Evolutionary conservation across 2,888 invertebrate species (phyloP).

Genomic region (Lithodes maja): DNA sequence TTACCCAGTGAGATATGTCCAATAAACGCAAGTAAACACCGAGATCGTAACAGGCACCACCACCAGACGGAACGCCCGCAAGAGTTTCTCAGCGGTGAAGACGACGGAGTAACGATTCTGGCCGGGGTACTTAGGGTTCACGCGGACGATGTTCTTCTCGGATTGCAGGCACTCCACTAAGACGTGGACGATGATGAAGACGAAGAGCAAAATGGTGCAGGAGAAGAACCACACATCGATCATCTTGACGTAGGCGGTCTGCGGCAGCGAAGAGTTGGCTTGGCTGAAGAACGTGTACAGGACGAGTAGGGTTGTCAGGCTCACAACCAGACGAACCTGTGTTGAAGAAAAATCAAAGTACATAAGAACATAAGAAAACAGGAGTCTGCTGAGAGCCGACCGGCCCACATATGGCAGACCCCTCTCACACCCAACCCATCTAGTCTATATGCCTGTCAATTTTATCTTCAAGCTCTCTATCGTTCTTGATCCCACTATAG

Average conservation of each 20-base stretch:
- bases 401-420: too few relatives aligned
- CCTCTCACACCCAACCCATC: too few relatives aligned
- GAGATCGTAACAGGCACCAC: background rate
- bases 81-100: background rate
- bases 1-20: background rate
- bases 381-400: too few relatives aligned
- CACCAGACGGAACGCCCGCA: background rate
- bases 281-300: too few relatives aligned
- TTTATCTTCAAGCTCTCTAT: too few relatives aligned
- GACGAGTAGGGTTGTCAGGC: conserved; percentile 24
- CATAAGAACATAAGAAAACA: too few relatives aligned
- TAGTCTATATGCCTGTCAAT: background rate
- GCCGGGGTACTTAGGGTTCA: background rate
- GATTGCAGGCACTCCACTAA: conserved; percentile 6
- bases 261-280: conserved; percentile 16
- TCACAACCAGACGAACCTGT: too few relatives aligned
- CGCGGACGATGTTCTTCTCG: background rate
- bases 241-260: conserved; percentile 43
- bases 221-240: conserved; percentile 40
- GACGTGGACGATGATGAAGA: conserved; percentile 28
- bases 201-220: too few relatives aligned
- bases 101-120: background rate
- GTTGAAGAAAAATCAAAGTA: background rate
- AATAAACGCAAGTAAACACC: background rate
- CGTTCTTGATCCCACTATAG: too few relatives aligned